Evolutionary conservation across 2,888 invertebrate genomes (phyloP).

Genomic region (Myopa tessellatipennis): DNA sequence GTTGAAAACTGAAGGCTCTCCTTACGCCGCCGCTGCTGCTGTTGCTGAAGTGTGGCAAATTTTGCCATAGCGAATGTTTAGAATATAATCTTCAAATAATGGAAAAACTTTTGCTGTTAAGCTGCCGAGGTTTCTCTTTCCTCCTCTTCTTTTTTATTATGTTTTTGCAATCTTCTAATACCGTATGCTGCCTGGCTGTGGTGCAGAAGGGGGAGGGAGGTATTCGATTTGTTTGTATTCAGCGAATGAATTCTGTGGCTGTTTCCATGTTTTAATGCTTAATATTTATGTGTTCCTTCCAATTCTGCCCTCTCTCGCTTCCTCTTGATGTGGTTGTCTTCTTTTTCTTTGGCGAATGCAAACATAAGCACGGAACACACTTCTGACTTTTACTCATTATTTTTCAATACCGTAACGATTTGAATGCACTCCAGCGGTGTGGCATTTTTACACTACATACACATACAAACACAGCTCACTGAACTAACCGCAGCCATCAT

Average conservation of each 20-base stretch:
- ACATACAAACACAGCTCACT: background rate
- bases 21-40: no score
- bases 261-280: background rate
- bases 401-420: background rate
- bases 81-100: slow-evolving; percentile 65
- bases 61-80: slow-evolving; percentile 59
- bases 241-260: slow-evolving; percentile 58
- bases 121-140: slow-evolving; percentile 52
- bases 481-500: background rate
- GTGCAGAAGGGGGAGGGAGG: background rate
- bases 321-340: background rate
- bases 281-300: background rate
- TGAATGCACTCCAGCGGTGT: background rate
- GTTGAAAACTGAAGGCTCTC: background rate
- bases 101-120: slow-evolving; percentile 65
- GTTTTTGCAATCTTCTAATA: slow-evolving; percentile 2
- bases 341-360: background rate
- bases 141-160: slow-evolving; percentile 10
- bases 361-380: no score
- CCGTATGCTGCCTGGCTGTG: background rate
- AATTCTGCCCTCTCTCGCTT: background rate
- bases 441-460: background rate
- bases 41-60: slow-evolving; percentile 57
- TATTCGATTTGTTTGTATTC: slow-evolving; percentile 12
- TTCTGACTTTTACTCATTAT: background rate